These are phyloP conservation scores for Macropus fuliginosus DNA, from an alignment of 2,797 vertebrate genomes.

Conservation along the genomic window DNA sequence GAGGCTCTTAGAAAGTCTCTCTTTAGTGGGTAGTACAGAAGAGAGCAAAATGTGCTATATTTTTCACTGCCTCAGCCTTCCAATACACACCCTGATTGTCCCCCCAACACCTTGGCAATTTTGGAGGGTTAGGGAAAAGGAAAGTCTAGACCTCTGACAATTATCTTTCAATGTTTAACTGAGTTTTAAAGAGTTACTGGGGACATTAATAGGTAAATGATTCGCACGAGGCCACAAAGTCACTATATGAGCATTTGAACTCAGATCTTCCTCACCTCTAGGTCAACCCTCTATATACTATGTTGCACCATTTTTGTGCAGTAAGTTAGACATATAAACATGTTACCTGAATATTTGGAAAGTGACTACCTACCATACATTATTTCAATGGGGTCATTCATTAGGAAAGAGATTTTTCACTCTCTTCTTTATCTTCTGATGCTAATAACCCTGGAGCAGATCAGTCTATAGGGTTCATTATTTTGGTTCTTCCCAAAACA, in stretches of 20 bases:
- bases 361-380: fast-evolving
- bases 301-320: neutral
- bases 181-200: neutral
- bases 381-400: fast-evolving
- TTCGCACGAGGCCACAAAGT: neutral
- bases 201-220: neutral
- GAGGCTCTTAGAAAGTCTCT: neutral
- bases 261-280: neutral
- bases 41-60: fast-evolving
- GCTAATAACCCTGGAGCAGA: neutral
- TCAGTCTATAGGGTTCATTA: fast-evolving
- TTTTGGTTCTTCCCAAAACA: fast-evolving
- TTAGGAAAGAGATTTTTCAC: fast-evolving
- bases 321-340: neutral
- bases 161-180: neutral
- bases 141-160: neutral
- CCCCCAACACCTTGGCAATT: neutral
- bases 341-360: fast-evolving
- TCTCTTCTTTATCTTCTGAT: fast-evolving
- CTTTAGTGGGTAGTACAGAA: neutral
- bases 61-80: neutral
- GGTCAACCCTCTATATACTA: neutral
- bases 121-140: neutral
- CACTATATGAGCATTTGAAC: neutral
- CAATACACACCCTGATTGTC: neutral